phyloP scores from a whole-genome alignment of 2,888 invertebrate genomes.

The Sphaerophoria taeniata region DNA sequence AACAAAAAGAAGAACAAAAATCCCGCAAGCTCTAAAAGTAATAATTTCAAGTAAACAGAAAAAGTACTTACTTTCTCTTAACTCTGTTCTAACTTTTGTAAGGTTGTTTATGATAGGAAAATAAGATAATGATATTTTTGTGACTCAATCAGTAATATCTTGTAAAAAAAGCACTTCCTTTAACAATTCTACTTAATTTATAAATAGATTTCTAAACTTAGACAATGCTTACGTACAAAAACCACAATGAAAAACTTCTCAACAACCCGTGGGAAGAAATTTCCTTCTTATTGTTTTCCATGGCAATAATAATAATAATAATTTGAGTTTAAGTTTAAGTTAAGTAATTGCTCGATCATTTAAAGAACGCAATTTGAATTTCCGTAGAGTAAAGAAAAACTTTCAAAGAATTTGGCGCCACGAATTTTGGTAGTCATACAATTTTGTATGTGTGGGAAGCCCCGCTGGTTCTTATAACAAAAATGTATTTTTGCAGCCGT shows the following conservation, averaged over 20 bases:
- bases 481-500: not conserved
- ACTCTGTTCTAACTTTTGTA: no score
- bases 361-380: slow-evolving; percentile 8
- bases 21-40: no score
- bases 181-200: no score
- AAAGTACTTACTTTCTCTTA: no score
- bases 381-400: not conserved
- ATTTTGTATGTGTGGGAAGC: not conserved
- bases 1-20: no score
- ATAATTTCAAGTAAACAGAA: no score
- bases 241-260: not conserved
- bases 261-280: not conserved
- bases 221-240: no score
- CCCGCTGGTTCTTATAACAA: slow-evolving; percentile 12
- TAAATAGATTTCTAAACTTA: no score
- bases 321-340: not conserved
- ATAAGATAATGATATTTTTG: no score
- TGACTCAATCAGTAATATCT: no score
- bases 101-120: no score
- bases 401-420: slow-evolving; percentile 4
- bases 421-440: not conserved
- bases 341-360: slow-evolving; percentile 9
- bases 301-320: not conserved
- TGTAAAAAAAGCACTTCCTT: no score
- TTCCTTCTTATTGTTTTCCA: not conserved